These are phyloP conservation scores for Hypomesus transpacificus DNA, from an alignment of 2,113 vertebrate species.

Conservation along the genomic window DNA sequence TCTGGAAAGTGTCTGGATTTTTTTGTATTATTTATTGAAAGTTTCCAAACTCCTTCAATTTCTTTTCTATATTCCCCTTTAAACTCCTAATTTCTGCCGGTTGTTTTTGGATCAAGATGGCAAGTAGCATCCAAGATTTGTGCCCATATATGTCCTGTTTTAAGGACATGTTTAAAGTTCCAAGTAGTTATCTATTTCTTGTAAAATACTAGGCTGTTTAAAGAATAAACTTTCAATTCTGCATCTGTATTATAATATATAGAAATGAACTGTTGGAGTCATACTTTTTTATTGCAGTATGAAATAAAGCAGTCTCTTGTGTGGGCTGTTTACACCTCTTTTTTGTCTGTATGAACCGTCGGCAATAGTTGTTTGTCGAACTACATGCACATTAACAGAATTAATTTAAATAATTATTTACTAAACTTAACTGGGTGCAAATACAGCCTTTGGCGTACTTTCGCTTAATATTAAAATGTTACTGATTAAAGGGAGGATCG, in stretches of 20 bases:
- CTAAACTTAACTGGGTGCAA: too few species aligned
- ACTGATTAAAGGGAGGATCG: too few species aligned
- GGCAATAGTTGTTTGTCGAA: not conserved
- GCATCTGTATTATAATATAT: constrained; percentile 84
- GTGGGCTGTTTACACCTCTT: constrained; percentile 60
- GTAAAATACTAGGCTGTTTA: constrained; percentile 83
- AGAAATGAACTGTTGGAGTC: constrained; percentile 71
- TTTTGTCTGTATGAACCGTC: constrained; percentile 41
- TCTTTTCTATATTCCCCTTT: constrained; percentile 1
- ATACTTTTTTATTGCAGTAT: constrained; percentile 74
- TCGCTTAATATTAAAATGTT: too few species aligned
- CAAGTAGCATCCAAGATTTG: constrained; percentile 66
- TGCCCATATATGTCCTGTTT: constrained; percentile 78
- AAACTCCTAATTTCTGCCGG: constrained; percentile 52
- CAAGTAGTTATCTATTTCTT: constrained; percentile 80
- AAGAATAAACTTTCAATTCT: constrained; percentile 81
- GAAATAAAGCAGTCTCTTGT: constrained; percentile 68
- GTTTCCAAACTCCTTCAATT: constrained; percentile 19
- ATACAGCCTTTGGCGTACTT: too few species aligned
- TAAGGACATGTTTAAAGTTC: constrained; percentile 78
- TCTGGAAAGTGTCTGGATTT: constrained; percentile 33
- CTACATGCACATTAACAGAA: too few species aligned
- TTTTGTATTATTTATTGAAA: constrained; percentile 74
- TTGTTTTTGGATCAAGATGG: constrained; percentile 63
- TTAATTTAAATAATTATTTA: too few species aligned